Evolutionary conservation across 2,888 invertebrate species (phyloP).

Genomic region (Charanyca ferruginea): DNA sequence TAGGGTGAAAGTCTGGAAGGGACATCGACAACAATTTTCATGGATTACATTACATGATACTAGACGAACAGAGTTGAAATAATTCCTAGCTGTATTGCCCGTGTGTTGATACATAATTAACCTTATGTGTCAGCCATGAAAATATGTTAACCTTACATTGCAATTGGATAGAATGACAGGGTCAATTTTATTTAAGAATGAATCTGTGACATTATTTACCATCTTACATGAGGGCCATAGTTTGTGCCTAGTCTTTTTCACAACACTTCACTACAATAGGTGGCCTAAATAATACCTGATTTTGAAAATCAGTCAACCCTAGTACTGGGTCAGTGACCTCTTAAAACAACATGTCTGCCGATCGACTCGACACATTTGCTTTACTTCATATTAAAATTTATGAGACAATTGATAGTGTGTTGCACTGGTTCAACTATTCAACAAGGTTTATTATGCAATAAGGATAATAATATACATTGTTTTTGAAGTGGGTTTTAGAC

Average conservation of each 20-base stretch:
- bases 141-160: no score
- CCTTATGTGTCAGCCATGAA: no score
- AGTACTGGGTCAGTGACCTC: slow-evolving; percentile 35
- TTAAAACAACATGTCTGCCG: slow-evolving; percentile 40
- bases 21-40: no score
- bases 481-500: slow-evolving; percentile 5
- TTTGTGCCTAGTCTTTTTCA: no score
- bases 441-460: slow-evolving; percentile 41
- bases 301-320: slow-evolving; percentile 31
- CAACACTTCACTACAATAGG: slow-evolving; percentile 15
- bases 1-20: no score
- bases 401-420: slow-evolving; percentile 54
- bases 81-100: no score
- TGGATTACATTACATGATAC: no score
- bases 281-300: slow-evolving; percentile 12
- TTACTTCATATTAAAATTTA: slow-evolving; percentile 58
- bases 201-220: no score
- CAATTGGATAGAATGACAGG: neutral
- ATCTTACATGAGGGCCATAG: no score
- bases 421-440: slow-evolving; percentile 55
- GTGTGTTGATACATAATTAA: no score
- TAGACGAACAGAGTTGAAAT: no score
- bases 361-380: slow-evolving; percentile 39
- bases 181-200: no score
- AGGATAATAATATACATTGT: slow-evolving; percentile 22